These are phyloP conservation scores for Pomatostomus ruficeps DNA, from an alignment of 2,113 vertebrate genomes.

Conservation along the genomic window DNA sequence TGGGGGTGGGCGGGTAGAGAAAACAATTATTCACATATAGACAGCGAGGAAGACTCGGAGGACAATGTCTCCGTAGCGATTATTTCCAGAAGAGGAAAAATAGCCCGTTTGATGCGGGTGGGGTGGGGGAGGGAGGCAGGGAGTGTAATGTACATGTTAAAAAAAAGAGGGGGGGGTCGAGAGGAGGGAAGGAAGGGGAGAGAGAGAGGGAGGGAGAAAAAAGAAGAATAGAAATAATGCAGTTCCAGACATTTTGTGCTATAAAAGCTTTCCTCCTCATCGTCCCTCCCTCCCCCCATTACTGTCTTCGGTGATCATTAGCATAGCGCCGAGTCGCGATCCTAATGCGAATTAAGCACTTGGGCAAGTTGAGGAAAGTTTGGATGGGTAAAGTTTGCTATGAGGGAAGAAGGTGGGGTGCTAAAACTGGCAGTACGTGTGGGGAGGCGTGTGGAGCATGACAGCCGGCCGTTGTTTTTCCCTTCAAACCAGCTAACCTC, in stretches of 20 bases:
- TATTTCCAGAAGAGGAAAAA: slow-evolving; percentile 19
- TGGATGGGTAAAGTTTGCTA: slow-evolving; percentile 60
- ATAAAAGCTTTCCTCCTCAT: slow-evolving; percentile 50
- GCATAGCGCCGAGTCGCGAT: slow-evolving; percentile 42
- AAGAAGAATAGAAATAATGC: slow-evolving; percentile 52
- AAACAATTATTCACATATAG: slow-evolving; percentile 22
- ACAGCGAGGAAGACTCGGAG: slow-evolving; percentile 7
- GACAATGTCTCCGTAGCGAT: neutral
- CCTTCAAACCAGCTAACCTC: slow-evolving; percentile 1
- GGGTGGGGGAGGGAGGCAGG: neutral
- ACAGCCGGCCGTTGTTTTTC: slow-evolving; percentile 25
- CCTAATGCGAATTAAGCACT: slow-evolving; percentile 53
- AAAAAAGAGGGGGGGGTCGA: neutral
- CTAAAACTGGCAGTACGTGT: slow-evolving; percentile 19
- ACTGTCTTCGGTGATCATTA: slow-evolving; percentile 48
- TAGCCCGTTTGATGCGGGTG: neutral
- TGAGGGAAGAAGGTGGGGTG: slow-evolving; percentile 35
- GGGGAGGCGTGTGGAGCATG: slow-evolving; percentile 28
- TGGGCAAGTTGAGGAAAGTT: slow-evolving; percentile 72
- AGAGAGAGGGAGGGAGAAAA: neutral
- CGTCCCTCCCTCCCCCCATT: neutral
- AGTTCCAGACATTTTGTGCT: slow-evolving; percentile 60
- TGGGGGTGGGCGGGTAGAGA: slow-evolving; percentile 52
- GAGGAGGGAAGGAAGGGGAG: neutral
- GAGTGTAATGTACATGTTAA: neutral